phyloP scores from a whole-genome alignment of 1,140 invertebrate genomes.

The Belonocnema kinseyi region DNA sequence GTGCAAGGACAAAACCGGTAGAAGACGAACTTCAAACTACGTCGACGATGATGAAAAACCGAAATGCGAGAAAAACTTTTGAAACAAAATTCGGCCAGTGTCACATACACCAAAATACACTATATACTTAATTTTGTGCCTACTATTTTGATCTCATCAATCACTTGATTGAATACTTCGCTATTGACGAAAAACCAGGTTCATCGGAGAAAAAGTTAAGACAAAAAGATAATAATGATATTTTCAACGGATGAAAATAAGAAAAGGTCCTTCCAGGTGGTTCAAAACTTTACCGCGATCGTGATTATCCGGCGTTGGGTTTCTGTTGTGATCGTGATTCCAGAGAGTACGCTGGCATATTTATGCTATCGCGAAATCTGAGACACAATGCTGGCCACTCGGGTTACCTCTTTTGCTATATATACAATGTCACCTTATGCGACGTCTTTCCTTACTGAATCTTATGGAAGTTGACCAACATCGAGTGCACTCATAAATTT shows the following conservation, averaged over 20 bases:
- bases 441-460: slow-evolving; percentile 34
- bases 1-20: too few species aligned
- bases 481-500: background rate
- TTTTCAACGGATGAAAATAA: background rate
- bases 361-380: slow-evolving; percentile 68
- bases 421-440: slow-evolving; percentile 53
- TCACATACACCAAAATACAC: too few species aligned
- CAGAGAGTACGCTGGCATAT: slow-evolving; percentile 58
- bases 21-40: too few species aligned
- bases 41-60: too few species aligned
- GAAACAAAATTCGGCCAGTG: too few species aligned
- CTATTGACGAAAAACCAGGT: too few species aligned
- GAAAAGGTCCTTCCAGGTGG: slow-evolving; percentile 29
- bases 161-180: too few species aligned
- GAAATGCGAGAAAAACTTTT: too few species aligned
- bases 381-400: slow-evolving; percentile 64
- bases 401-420: slow-evolving; percentile 55
- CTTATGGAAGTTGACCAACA: slow-evolving; percentile 1
- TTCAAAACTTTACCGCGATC: slow-evolving; percentile 43
- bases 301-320: slow-evolving; percentile 51
- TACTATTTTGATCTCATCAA: too few species aligned
- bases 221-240: background rate
- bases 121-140: too few species aligned
- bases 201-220: too few species aligned
- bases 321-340: slow-evolving; percentile 63